Base-by-base conservation (phyloP, 2,113 vertebrate genomes). In the Procavia capensis region DNA sequence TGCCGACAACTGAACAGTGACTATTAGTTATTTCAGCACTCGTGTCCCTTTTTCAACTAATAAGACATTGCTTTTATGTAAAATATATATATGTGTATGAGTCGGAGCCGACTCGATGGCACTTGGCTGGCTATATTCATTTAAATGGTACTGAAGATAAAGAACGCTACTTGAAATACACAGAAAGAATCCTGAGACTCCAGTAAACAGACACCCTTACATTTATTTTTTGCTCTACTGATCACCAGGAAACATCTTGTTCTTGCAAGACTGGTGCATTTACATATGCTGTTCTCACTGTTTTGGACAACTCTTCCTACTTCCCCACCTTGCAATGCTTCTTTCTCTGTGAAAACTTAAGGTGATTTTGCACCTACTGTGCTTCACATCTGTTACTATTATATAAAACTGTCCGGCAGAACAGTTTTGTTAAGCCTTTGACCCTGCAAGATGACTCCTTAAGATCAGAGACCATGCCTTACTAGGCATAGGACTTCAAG, bases 81-180 rank as follows among this genome's bases (percentile, higher is more conserved):
- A n/a, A n/a, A n/a, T n/a, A n/a, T n/a, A n/a, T n/a, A n/a, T n/a
- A n/a, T n/a, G n/a, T n/a, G n/a, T n/a, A n/a, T n/a, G n/a, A n/a
- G n/a, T n/a, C n/a, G n/a, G n/a, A n/a, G n/a, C n/a, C n/a, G n/a
- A n/a, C n/a, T n/a, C n/a, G n/a, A n/a, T n/a, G n/a, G n/a, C n/a
- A n/a, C n/a, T n/a, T n/a, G n/a, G n/a, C n/a, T n/a, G n/a, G n/a
- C n/a, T n/a, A n/a, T n/a, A n/a, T 14, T 17, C 27, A 64, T 34
- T 72, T 87, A 80, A 94, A 47, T 93, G n/a, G 45, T 74, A 87
- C 25, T 94, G 29, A 90, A 85, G n/a, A 39, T 91, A 80, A 95
- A 90, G 61, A 36, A 66, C 59, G 54, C 31, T 86, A 78, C 25
- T 57, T 93, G 70, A 83, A 29, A 61, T 81, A 81, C 27, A 27